These are phyloP conservation scores for Scaptomyza montana DNA, from an alignment of 1,140 invertebrate species.

Conservation along the genomic window DNA sequence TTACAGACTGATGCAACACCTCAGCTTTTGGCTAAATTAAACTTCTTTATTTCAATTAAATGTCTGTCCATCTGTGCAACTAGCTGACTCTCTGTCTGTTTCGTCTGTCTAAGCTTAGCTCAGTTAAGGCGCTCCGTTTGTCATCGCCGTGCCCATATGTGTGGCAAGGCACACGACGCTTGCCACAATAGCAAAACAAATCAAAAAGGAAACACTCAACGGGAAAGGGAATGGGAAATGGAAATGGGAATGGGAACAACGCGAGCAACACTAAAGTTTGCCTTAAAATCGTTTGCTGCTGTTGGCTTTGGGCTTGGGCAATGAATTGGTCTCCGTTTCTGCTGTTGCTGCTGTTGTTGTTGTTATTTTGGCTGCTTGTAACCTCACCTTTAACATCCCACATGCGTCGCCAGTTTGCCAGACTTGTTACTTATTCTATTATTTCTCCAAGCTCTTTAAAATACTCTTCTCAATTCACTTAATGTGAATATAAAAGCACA, in stretches of 20 bases:
- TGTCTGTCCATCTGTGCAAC: conserved; percentile 41
- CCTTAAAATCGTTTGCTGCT: conserved; percentile 21
- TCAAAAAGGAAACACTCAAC: conserved; percentile 43
- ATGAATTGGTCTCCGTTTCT: conserved; percentile 30
- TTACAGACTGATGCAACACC: conserved; percentile 57
- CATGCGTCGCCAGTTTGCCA: conserved; percentile 69
- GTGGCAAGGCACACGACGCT: conserved; percentile 49
- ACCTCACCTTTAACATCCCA: conserved; percentile 83
- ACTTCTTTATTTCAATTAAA: conserved; percentile 82
- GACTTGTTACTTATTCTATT: conserved; percentile 51
- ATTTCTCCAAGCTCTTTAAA: conserved; percentile 35
- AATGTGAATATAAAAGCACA: conserved; percentile 16
- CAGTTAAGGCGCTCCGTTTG: conserved; percentile 60
- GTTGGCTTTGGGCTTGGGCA: conserved; percentile 54
- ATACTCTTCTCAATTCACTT: conserved; percentile 26
- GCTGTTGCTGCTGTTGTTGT: conserved; percentile 34
- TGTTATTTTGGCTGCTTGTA: conserved; percentile 55
- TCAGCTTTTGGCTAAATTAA: conserved; percentile 74
- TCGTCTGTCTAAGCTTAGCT: conserved; percentile 28
- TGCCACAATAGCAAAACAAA: conserved; percentile 39
- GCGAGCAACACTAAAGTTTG: conserved; percentile 57
- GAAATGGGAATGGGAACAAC: conserved; percentile 72
- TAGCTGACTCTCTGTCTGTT: conserved; percentile 25
- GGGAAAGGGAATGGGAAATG: conserved; percentile 18
- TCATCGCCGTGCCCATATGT: conserved; percentile 76